phyloP scores from a whole-genome alignment of 2,797 vertebrate genomes.

The Anniella stebbinsi region DNA sequence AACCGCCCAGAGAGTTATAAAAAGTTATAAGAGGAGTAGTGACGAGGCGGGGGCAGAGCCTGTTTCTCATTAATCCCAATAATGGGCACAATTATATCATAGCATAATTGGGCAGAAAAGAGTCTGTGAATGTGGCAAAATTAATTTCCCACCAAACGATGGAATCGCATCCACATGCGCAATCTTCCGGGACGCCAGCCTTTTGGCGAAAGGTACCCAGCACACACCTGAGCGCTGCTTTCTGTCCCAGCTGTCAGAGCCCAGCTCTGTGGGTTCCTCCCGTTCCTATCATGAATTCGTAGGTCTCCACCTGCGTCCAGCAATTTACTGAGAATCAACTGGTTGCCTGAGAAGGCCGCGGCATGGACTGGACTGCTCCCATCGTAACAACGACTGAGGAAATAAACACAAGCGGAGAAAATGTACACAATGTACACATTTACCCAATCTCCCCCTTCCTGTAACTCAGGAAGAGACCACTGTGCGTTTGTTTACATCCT shows the following conservation, averaged over 20 bases:
- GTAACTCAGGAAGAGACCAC: not conserved
- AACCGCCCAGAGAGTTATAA: too few relatives aligned
- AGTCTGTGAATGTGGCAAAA: not conserved
- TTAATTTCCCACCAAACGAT: not conserved
- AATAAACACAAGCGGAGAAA: not conserved
- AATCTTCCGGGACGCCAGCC: not conserved
- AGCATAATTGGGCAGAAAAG: not conserved
- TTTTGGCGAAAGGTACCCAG: too few relatives aligned
- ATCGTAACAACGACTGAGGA: slow-evolving; percentile 85
- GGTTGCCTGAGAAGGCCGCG: slow-evolving; percentile 86
- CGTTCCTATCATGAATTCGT: slow-evolving; percentile 82
- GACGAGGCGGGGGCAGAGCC: too few relatives aligned
- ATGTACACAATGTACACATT: not conserved
- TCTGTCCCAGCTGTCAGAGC: slow-evolving; percentile 81
- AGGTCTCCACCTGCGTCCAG: slow-evolving; percentile 89
- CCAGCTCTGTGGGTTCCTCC: slow-evolving; percentile 82
- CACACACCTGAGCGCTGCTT: slow-evolving; percentile 74
- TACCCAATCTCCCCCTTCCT: not conserved
- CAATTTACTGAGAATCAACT: slow-evolving; percentile 83
- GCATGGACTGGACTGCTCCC: slow-evolving; percentile 89
- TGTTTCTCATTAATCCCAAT: not conserved
- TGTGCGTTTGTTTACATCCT: too few relatives aligned
- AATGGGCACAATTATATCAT: not conserved
- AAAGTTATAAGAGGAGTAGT: not conserved
- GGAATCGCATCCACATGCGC: not conserved